Evolutionary conservation across 2,113 vertebrate species (phyloP), one percentile per base, ranked within the genome.

Genomic region (Tricholaema leucomelas): DNA sequence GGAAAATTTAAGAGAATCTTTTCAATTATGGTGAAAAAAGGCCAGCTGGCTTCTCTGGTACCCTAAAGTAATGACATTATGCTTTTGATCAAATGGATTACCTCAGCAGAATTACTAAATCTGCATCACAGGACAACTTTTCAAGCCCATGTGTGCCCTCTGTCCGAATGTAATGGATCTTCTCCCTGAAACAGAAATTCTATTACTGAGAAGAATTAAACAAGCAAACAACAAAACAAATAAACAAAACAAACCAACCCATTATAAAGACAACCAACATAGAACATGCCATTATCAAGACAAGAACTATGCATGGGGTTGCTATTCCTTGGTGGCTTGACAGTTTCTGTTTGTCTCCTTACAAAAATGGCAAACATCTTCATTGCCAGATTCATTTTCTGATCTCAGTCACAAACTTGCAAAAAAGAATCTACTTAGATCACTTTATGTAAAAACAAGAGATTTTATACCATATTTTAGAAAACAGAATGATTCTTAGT

Each of bases 81-180:
- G 42, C 31, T 88, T 79, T 82, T 79, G 44, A 59, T 59, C 27
- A 58, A 88, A 81, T 31, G 23, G 46, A 79, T 97, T 97, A 99
- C 99, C 99, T 99, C 44, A 99, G 95, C 79, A 99, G 96, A 96
- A 99, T 99, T 93, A 99, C 99, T 73, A 99, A 98, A 97, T 99
- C 99, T 72, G 99, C 99, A 74, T 99, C 99, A 96, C 99, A 99
- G 4, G 99, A 99, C 91, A 99, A 94, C 93, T 99, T 99, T 96
- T 99, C 98, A 91, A 99, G 98, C 12, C 98, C 99, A 46, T 98
- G 98, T 72, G 98, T 98, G 30, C 99, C 99, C 95, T 99, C 99
- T 33, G 98, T 99, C 70, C 99, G 98, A 94, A 99, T 98, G 93
- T 99, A 99, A 97, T 99, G 99, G 92, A 99, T 99, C 97, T 99